Evolutionary conservation across 2,797 vertebrate genomes (phyloP).

Genomic region (Furcifer pardalis): DNA sequence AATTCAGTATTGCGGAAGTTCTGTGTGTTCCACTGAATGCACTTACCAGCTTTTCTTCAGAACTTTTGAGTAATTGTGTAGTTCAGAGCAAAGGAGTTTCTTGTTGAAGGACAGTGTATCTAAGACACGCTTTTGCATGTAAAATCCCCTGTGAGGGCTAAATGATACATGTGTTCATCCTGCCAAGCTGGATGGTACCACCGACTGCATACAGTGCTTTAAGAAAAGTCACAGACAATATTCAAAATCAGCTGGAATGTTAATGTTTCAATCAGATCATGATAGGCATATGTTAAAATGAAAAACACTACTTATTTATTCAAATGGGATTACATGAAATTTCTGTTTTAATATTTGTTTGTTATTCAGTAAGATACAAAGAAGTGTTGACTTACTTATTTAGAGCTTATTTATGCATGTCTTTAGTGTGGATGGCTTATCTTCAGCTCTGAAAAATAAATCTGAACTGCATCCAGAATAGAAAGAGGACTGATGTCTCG

Average conservation of each 20-base stretch:
- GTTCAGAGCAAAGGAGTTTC: neutral
- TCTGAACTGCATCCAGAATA: constrained; percentile 29
- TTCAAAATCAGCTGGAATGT: constrained; percentile 74
- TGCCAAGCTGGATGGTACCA: constrained; percentile 68
- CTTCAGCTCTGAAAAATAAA: constrained; percentile 42
- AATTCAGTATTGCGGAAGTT: too few relatives aligned
- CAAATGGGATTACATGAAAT: constrained; percentile 65
- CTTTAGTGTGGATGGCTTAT: constrained; percentile 40
- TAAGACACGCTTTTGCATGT: neutral
- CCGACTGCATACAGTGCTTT: constrained; percentile 69
- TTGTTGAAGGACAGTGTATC: neutral
- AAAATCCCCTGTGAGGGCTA: neutral
- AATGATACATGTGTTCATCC: constrained; percentile 54
- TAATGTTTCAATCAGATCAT: constrained; percentile 73
- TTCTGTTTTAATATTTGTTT: constrained; percentile 71
- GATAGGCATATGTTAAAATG: constrained; percentile 69
- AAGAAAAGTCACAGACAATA: constrained; percentile 68
- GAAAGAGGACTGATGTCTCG: neutral
- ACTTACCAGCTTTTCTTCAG: too few relatives aligned
- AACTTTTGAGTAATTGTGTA: too few relatives aligned
- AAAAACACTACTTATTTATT: constrained; percentile 67
- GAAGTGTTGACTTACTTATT: constrained; percentile 62
- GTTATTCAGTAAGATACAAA: constrained; percentile 49
- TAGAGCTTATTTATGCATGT: constrained; percentile 59
- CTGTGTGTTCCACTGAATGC: too few relatives aligned